Base-by-base conservation (phyloP, 2,797 vertebrate genomes). In the Pseudochaenichthys georgianus region DNA sequence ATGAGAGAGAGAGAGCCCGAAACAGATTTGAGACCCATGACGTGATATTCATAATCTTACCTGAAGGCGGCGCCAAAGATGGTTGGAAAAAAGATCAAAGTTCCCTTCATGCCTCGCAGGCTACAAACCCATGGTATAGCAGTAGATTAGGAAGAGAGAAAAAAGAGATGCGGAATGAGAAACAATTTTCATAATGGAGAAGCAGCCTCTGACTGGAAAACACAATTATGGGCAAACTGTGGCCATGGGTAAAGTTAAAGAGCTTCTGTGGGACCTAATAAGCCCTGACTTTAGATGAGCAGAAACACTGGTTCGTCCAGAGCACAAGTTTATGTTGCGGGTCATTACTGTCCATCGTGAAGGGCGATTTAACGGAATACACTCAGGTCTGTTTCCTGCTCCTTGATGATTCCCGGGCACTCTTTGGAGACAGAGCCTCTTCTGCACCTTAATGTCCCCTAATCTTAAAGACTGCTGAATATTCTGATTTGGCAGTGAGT, bases 41-140 rank as follows among this genome's bases (percentile, higher is more conserved):
- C 64, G 0, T 90, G 93, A 48, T 48, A 19, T 88, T 15, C 61
- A 23, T 7, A 1, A 7, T 60, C 5, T 38, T 3, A 59, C 75
- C 94, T 87, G 80, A 65, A 10, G 92, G 90, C 74, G 93, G 93
- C 93, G 90, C 90, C 89, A 94, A 92, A 95, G 87, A 90, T 62
- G 88, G 82, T 77, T 78, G 89, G 19, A 72, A 57, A 74, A 67
- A 62, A 72, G 34, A 38, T 38, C 9, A 38, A 61, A 47, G 52
- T 68, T 61, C 23, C 66, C 46, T 55, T 57, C 1, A 45, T 66
- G 51, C 51, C 9, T 38, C 6, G 16, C 10, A 50, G 50, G 64
- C 15, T 52, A 4, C 46, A 81, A 71, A 16, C 73, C 61, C 52
- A 57, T 52, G 52, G 63, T 69, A 61, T 12, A 68, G 64, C 67